Evolutionary conservation across 2,113 vertebrate species (phyloP), one percentile per base, ranked within the genome.

Genomic region (Felis chaus): DNA sequence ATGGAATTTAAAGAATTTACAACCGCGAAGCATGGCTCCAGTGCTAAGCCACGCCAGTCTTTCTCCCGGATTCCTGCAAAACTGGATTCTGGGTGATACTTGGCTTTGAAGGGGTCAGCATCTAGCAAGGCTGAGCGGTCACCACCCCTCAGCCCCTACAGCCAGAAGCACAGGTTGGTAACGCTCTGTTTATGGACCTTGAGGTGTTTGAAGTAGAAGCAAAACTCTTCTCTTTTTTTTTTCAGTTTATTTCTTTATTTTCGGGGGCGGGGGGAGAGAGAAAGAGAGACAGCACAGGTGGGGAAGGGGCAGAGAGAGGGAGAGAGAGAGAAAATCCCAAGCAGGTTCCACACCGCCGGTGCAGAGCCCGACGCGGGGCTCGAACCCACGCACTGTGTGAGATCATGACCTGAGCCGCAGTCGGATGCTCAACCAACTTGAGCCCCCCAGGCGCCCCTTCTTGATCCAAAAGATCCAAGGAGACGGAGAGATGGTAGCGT

Each of bases 11-110:
- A n/a, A 89, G 39, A 89, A 89, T n/a, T n/a, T 83, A 19, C 31
- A 69, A 3, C 12, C 66, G n/a, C 3, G 21, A n/a, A 71, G 80
- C 0, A 0, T 27, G 29, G 68, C 5, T 45, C 31, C 27, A 3
- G 19, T 25, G 79, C 50, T 61, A 18, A 27, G 21, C 65, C 33
- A 57, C 6, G 65, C 19, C 27, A 29, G 12, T 27, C 36, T 82
- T 74, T 41, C 13, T 71, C 36, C 78, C 4, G 19, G 78, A 57
- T 41, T 71, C 78, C 14, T 23, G 63, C 50, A 81, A 33, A 69
- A 71, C 2, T 13, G 65, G 27, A 82, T 27, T 57, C 63, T 16
- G 36, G 7, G 2, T 55, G 48, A 71, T 23, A 39, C 21, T 19
- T 27, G 79, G 66, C 33, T 92, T 82, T 82, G 90, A 82, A 82